These are phyloP conservation scores for Pelochelys cantorii DNA, from an alignment of 2,797 vertebrate species.

Conservation along the genomic window DNA sequence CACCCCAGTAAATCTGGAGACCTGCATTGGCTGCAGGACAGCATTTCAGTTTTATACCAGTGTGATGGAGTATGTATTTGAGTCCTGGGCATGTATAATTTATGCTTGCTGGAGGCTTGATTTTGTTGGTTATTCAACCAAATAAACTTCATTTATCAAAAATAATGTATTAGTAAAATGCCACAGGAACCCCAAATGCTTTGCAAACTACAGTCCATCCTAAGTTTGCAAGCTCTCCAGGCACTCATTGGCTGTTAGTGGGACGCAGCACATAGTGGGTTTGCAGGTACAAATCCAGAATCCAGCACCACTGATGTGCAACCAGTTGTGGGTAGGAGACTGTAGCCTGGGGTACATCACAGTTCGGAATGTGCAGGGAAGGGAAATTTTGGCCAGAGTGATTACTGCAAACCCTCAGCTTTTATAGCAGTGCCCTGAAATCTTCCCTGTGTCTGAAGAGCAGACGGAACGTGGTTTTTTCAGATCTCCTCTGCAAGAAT, in stretches of 20 bases:
- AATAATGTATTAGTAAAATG: background rate
- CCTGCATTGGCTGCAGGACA: conserved; percentile 9
- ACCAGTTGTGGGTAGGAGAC: conserved; percentile 9
- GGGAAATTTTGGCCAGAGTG: background rate
- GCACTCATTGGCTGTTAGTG: background rate
- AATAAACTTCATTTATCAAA: conserved; percentile 25
- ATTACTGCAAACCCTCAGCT: background rate
- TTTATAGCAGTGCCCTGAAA: background rate
- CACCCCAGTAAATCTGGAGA: background rate
- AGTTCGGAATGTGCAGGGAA: background rate
- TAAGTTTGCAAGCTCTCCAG: background rate
- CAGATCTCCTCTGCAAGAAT: background rate
- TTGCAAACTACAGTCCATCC: background rate
- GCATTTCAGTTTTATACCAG: background rate
- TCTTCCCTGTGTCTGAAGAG: background rate
- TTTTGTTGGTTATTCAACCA: conserved; percentile 48
- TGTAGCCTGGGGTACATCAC: background rate
- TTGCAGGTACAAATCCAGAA: background rate
- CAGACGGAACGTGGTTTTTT: background rate
- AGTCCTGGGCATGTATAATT: background rate
- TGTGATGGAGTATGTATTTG: conserved; percentile 6
- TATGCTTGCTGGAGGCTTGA: conserved; percentile 43
- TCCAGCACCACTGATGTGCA: conserved; percentile 30
- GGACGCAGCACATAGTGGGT: background rate
- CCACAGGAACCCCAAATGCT: background rate